These are phyloP conservation scores for Cacoxenus indagator DNA, from an alignment of 2,888 invertebrate species.

Conservation along the genomic window DNA sequence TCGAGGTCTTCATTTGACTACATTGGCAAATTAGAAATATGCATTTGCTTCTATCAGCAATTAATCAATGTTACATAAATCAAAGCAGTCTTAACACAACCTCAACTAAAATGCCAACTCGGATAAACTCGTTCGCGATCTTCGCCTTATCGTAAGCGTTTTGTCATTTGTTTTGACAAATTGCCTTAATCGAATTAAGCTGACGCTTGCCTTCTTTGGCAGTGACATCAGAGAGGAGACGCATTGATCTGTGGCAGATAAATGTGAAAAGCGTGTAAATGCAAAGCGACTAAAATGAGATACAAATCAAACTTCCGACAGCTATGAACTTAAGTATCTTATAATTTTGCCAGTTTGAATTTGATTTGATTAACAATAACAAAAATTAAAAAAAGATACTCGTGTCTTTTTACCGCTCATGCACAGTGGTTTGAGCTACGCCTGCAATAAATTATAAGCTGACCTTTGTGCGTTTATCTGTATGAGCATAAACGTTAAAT, in stretches of 20 bases:
- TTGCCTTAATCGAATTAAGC: slow-evolving; percentile 1
- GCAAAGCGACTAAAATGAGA: background rate
- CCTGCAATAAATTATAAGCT: background rate
- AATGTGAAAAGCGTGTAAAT: slow-evolving; percentile 5
- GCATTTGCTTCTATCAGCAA: no score
- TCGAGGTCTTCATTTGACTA: no score
- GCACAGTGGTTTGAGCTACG: background rate
- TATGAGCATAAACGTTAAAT: slow-evolving; percentile 2
- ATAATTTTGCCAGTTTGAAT: slow-evolving; percentile 1
- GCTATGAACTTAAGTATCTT: slow-evolving; percentile 1
- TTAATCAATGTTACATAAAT: slow-evolving; percentile 1
- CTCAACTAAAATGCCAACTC: background rate
- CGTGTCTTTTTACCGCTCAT: background rate
- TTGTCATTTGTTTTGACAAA: background rate
- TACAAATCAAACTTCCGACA: slow-evolving; percentile 13
- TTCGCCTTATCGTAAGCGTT: background rate
- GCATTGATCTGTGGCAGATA: background rate
- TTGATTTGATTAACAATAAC: background rate
- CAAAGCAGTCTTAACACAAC: background rate
- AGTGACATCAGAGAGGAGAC: background rate
- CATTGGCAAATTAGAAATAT: no score
- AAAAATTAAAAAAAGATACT: background rate
- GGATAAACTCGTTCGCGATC: background rate
- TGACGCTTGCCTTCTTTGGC: background rate
- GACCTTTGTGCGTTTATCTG: background rate